Conservation (phyloP, 2,888 invertebrate species). For the Cheilosia pagana region DNA sequence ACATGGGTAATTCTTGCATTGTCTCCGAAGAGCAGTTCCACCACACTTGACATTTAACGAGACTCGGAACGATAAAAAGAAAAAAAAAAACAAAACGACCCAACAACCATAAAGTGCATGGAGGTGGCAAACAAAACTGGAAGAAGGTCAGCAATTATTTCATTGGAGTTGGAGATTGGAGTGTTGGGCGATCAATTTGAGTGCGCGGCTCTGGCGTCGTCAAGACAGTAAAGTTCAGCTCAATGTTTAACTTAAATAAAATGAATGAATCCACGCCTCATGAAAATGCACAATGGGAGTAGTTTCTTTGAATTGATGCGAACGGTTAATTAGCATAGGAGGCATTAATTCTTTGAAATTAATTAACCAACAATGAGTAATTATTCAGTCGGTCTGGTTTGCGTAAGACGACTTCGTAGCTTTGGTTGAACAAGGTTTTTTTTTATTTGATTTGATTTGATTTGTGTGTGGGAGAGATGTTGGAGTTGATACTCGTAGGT, state of each 20-base stretch:
- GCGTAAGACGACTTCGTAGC: constrained; percentile 46
- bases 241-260: constrained; percentile 19
- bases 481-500: too few species aligned
- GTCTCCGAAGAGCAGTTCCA: constrained; percentile 30
- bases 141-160: constrained; percentile 68
- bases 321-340: constrained; percentile 47
- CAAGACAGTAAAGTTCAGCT: too few species aligned
- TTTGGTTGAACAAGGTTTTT: neutral
- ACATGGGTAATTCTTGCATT: constrained; percentile 33
- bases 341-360: constrained; percentile 45
- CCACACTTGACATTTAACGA: constrained; percentile 69
- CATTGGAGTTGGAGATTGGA: neutral
- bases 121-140: constrained; percentile 52
- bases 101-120: constrained; percentile 32
- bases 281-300: constrained; percentile 38
- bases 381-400: constrained; percentile 59
- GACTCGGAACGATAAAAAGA: constrained; percentile 11
- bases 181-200: constrained; percentile 13
- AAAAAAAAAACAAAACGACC: neutral
- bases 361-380: constrained; percentile 63
- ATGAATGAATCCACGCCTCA: constrained; percentile 66
- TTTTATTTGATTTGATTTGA: too few species aligned
- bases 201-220: too few species aligned
- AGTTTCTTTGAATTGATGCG: constrained; percentile 34
- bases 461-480: too few species aligned